Evolutionary conservation across 2,797 vertebrate species (phyloP), one percentile per base, ranked within the genome.

Genomic region (Gila robusta): DNA sequence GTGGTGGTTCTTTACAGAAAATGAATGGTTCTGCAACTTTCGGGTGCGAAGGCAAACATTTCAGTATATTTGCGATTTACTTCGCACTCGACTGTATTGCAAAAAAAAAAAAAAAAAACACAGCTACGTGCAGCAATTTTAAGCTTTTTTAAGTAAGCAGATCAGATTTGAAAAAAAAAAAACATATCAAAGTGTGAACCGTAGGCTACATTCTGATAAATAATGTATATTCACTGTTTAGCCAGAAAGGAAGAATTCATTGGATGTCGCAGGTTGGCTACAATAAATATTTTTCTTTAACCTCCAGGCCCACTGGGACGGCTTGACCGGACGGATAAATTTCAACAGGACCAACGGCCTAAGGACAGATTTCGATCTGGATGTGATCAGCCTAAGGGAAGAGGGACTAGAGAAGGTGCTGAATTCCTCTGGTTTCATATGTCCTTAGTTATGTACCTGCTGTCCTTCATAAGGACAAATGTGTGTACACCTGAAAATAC

Each of bases 261-360:
- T 91, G 17, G 83, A 32, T 8, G 41, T 79, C 17, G 17, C 89
- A 86, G 59, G 83, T 89, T 91, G 83, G 79, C 90, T 88, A 88
- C 88, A 79, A 32, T 87, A 66, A 89, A 86, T 89, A 10, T 89
- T 88, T 92, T 67, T 79, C 85, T 80, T 89, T 89, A 90, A 88
- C 79, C 74, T 87, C 6, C 85, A 99, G 98, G 98, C 98, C 87
- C 98, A 99, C 87, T 99, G 98, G 98, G 98, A 99, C 91, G 98
- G 98, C 78, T 96, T 99, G 90, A 99, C 98, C 17, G 98, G 98
- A 72, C 96, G 98, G 92, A 99, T 99, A 95, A 97, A 96, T 90
- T 99, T 99, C 94, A 99, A 99, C 93, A 97, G 97, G 95, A 97
- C 97, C 86, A 99, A 99, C 82, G 98, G 98, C 82, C 96, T 99